phyloP scores from a whole-genome alignment of 1,140 invertebrate species.

The Orius insidiosus region DNA sequence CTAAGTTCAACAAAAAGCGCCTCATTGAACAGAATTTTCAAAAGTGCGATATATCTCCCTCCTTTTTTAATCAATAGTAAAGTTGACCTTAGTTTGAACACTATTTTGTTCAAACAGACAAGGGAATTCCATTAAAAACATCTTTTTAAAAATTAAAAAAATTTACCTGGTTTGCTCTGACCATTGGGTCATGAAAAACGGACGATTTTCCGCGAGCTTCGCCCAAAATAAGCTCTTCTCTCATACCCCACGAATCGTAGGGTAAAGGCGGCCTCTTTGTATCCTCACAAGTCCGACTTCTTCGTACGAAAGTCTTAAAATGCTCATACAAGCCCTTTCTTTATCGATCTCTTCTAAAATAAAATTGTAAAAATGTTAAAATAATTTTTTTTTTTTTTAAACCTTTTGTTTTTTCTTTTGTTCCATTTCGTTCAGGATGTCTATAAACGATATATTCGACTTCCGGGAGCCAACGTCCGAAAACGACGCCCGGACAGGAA shows the following conservation, averaged over 20 bases:
- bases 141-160: no score
- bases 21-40: no score
- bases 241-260: not conserved
- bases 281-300: not conserved
- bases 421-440: not conserved
- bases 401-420: not conserved
- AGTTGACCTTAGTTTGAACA: no score
- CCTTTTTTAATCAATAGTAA: no score
- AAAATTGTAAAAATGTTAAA: not conserved
- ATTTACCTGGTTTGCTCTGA: conserved; percentile 4
- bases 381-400: not conserved
- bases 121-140: no score
- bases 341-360: conserved; percentile 1
- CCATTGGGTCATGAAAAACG: not conserved
- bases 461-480: not conserved
- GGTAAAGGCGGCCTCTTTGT: not conserved
- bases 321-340: not conserved
- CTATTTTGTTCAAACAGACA: no score
- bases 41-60: no score
- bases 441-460: conserved; percentile 2
- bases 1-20: no score
- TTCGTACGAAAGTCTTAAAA: not conserved
- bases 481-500: conserved; percentile 2
- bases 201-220: not conserved
- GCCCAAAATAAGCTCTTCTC: conserved; percentile 1